phyloP scores from a whole-genome alignment of 2,797 vertebrate species.

The Poeciliopsis turneri region DNA sequence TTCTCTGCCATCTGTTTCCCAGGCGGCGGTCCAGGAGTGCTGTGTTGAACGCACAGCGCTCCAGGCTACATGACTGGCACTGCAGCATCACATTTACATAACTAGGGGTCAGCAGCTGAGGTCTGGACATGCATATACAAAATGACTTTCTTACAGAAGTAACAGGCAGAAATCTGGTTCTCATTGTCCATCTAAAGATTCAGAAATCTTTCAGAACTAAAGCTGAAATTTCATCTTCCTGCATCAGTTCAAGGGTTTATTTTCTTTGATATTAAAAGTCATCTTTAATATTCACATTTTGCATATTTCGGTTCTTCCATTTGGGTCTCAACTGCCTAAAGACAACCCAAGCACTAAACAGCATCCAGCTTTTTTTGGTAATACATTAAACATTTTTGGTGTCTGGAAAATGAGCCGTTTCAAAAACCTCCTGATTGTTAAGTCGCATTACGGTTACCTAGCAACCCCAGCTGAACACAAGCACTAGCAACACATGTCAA shows the following conservation, averaged over 20 bases:
- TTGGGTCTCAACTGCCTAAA: no score
- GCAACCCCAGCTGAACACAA: no score
- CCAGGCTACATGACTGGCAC: constrained; percentile 48
- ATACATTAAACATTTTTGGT: no score
- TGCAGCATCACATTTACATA: constrained; percentile 47
- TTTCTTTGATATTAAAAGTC: constrained; percentile 35
- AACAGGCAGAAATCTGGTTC: constrained; percentile 30
- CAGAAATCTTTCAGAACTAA: constrained; percentile 2
- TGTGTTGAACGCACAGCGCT: constrained; percentile 64
- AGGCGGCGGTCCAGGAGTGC: constrained; percentile 77
- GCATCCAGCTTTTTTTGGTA: no score
- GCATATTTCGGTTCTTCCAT: no score
- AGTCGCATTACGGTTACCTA: no score
- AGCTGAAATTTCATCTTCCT: constrained; percentile 43
- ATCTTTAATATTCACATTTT: no score
- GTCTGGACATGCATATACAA: constrained; percentile 14
- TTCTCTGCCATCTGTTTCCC: constrained; percentile 84
- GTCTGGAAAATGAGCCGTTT: no score
- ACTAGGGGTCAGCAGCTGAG: constrained; percentile 33
- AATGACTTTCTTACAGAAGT: constrained; percentile 33
- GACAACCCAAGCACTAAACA: no score
- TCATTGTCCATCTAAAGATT: constrained; percentile 32
- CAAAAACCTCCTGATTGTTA: no score
- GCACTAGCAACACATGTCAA: no score
- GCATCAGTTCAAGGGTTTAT: constrained; percentile 61